phyloP scores from a whole-genome alignment of 2,113 vertebrate genomes.

The Thamnaconus septentrionalis region DNA sequence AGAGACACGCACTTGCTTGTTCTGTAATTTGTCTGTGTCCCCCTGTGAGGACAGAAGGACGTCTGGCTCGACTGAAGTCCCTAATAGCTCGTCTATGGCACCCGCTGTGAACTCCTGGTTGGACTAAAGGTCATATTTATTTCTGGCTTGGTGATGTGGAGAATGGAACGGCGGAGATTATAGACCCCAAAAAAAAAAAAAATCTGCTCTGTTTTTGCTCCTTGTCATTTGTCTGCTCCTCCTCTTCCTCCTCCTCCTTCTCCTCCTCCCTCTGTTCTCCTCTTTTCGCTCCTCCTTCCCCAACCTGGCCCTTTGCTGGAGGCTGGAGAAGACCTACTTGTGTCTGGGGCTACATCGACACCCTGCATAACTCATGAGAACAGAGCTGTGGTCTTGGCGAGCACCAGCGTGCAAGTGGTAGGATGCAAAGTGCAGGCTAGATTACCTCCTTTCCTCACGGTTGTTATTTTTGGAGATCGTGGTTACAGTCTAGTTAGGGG shows the following conservation, averaged over 20 bases:
- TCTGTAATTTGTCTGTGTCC: constrained; percentile 30
- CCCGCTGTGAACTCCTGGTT: constrained; percentile 55
- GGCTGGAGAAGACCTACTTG: constrained; percentile 45
- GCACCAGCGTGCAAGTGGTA: not conserved
- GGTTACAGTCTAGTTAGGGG: constrained; percentile 21
- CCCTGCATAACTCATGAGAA: constrained; percentile 32
- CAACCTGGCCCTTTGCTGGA: constrained; percentile 14
- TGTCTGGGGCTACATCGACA: constrained; percentile 32
- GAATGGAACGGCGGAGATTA: constrained; percentile 42
- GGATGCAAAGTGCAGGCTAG: constrained; percentile 14
- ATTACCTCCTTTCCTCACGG: constrained; percentile 29
- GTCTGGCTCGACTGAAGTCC: constrained; percentile 41
- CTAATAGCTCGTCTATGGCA: constrained; percentile 50
- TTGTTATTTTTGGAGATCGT: constrained; percentile 42
- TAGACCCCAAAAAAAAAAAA: too few relatives aligned
- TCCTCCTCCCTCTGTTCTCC: not conserved
- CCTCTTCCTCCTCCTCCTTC: not conserved
- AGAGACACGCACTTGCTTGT: not conserved
- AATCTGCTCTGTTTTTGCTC: constrained; percentile 24
- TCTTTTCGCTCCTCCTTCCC: not conserved
- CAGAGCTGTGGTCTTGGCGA: constrained; percentile 8
- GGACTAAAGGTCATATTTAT: constrained; percentile 67
- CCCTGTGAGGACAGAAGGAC: constrained; percentile 22
- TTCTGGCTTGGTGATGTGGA: constrained; percentile 54
- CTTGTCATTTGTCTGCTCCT: not conserved